Conservation (phyloP, 2,888 invertebrate species). For the Ceriagrion tenellum region DNA sequence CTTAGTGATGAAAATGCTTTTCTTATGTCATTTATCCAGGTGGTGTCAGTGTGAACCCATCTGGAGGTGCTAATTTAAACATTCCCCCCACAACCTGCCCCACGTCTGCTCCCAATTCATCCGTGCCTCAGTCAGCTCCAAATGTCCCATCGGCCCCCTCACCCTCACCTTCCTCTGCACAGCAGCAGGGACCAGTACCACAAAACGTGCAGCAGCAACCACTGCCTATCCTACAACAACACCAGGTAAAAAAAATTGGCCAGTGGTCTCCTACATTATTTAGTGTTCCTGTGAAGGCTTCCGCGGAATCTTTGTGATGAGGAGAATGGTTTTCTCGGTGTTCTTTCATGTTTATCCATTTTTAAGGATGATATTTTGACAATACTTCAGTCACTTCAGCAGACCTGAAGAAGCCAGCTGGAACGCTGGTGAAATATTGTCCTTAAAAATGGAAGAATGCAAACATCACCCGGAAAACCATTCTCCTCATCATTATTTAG, state of each 20-base stretch:
- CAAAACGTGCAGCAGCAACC: constrained; percentile 51
- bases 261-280: too few relatives aligned
- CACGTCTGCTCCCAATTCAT: constrained; percentile 54
- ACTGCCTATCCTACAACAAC: constrained; percentile 55
- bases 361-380: too few relatives aligned
- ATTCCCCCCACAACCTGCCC: constrained; percentile 60
- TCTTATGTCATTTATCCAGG: neutral
- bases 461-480: too few relatives aligned
- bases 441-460: too few relatives aligned
- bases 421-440: too few relatives aligned
- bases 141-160: constrained; percentile 47
- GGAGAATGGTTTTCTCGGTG: too few relatives aligned
- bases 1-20: neutral
- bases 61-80: constrained; percentile 64
- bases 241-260: constrained; percentile 26
- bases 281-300: too few relatives aligned
- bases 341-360: too few relatives aligned
- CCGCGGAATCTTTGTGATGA: too few relatives aligned
- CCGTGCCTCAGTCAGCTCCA: constrained; percentile 52
- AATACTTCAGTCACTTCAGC: too few relatives aligned
- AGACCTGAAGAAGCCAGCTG: too few relatives aligned
- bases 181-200: constrained; percentile 59
- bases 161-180: constrained; percentile 53
- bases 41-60: constrained; percentile 49
- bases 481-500: too few relatives aligned